Evolutionary conservation across 2,888 invertebrate genomes (phyloP).

Genomic region (Nymphalis polychloros): DNA sequence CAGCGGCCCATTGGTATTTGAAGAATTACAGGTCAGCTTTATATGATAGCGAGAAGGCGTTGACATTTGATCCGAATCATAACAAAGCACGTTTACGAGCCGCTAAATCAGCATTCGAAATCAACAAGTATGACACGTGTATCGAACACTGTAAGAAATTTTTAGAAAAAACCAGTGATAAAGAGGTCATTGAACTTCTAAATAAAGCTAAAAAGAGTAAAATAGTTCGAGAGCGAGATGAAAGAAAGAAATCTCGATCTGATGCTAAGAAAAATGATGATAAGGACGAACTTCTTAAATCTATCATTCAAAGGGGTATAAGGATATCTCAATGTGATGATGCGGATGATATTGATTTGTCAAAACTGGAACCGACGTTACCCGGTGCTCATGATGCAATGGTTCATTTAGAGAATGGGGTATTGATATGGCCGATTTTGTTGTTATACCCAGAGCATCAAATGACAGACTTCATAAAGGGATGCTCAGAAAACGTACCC

Average conservation of each 20-base stretch:
- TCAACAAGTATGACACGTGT: slow-evolving; percentile 86
- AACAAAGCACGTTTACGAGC: slow-evolving; percentile 89
- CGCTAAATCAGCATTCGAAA: slow-evolving; percentile 86
- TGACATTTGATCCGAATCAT: slow-evolving; percentile 88
- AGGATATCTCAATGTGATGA: slow-evolving; percentile 79
- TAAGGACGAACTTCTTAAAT: slow-evolving; percentile 63
- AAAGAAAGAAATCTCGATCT: slow-evolving; percentile 74
- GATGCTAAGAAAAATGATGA: slow-evolving; percentile 69
- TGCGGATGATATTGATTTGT: slow-evolving; percentile 72
- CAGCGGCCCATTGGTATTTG: slow-evolving; percentile 92
- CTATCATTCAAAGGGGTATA: slow-evolving; percentile 73
- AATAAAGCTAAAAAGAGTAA: slow-evolving; percentile 74
- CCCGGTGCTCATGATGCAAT: slow-evolving; percentile 84
- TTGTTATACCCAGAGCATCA: slow-evolving; percentile 94
- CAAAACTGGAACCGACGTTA: slow-evolving; percentile 83
- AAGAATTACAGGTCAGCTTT: slow-evolving; percentile 91
- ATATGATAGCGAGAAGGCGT: slow-evolving; percentile 89
- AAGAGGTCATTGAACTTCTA: slow-evolving; percentile 64
- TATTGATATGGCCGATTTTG: slow-evolving; percentile 92
- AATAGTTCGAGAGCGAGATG: slow-evolving; percentile 76
- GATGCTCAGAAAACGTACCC: slow-evolving; percentile 87
- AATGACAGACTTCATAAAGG: slow-evolving; percentile 92
- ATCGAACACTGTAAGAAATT: slow-evolving; percentile 87
- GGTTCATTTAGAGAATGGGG: slow-evolving; percentile 83
- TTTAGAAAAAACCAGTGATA: slow-evolving; percentile 80